These are phyloP conservation scores for Anoplopoma fimbria DNA, from an alignment of 2,113 vertebrate genomes.

Conservation along the genomic window DNA sequence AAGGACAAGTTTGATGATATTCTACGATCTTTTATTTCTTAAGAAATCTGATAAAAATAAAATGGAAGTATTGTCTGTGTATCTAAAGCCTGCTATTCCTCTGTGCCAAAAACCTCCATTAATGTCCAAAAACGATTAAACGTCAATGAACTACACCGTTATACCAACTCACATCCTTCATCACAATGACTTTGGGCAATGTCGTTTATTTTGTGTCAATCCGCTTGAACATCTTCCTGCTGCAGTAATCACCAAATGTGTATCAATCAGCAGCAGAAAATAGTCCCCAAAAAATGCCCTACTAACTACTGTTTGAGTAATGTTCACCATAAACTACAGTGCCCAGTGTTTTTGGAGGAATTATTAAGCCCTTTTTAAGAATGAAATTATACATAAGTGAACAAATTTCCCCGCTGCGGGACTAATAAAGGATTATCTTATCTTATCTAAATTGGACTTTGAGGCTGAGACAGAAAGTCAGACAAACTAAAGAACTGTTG, in stretches of 20 bases:
- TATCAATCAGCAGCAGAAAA: not conserved
- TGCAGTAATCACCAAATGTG: conserved; percentile 16
- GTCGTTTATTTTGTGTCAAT: not conserved
- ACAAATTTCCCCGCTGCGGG: no score
- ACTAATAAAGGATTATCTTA: no score
- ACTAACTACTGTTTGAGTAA: not conserved
- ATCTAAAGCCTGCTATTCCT: not conserved
- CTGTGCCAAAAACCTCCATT: not conserved
- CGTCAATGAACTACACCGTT: not conserved
- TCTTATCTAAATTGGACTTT: not conserved
- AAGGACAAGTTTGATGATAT: not conserved
- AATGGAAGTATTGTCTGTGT: not conserved
- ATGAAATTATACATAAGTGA: not conserved
- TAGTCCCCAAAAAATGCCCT: not conserved
- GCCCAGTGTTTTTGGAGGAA: not conserved
- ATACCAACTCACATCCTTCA: not conserved
- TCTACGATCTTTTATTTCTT: not conserved
- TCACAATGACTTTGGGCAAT: not conserved
- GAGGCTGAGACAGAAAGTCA: not conserved
- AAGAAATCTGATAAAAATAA: not conserved
- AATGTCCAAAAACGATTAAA: not conserved
- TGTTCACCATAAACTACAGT: not conserved
- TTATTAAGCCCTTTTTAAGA: not conserved
- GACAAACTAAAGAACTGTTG: not conserved
- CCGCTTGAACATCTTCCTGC: not conserved